phyloP scores from a whole-genome alignment of 2,888 invertebrate species.

The Stenotaenia linearis region DNA sequence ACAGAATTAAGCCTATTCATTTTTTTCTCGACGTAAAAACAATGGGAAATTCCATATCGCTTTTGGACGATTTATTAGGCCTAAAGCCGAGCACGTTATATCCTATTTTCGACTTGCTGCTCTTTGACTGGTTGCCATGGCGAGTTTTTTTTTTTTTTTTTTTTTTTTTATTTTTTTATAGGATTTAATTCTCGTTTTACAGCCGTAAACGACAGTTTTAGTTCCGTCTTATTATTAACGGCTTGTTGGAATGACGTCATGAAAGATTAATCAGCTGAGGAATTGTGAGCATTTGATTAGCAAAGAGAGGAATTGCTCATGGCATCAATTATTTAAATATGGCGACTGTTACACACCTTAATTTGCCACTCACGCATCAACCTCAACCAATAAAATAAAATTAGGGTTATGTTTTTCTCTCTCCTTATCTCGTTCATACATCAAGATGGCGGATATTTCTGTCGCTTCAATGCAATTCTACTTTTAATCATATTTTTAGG shows the following conservation, averaged over 20 bases:
- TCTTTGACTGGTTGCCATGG: background rate
- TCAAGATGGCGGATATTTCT: constrained; percentile 17
- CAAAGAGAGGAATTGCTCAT: constrained; percentile 13
- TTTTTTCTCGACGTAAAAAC: background rate
- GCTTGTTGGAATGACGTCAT: background rate
- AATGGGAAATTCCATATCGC: background rate
- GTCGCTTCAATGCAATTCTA: background rate
- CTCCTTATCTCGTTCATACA: background rate
- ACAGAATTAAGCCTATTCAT: background rate
- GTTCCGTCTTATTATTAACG: constrained; percentile 13
- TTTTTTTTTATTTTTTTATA: background rate
- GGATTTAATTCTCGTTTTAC: background rate
- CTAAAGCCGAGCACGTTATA: too few species aligned
- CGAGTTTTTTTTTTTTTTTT: background rate
- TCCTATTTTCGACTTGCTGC: too few species aligned
- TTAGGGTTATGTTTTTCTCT: background rate
- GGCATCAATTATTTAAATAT: constrained; percentile 23
- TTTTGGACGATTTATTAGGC: too few species aligned
- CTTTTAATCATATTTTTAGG: background rate
- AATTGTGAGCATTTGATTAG: constrained; percentile 19
- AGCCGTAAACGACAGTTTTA: background rate
- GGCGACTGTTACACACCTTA: constrained; percentile 20
- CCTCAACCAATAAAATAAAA: constrained; percentile 17
- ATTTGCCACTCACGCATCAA: constrained; percentile 26
- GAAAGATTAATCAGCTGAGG: constrained; percentile 4